Base-by-base conservation (phyloP, 1,140 invertebrate genomes). In the Drosophila takahashii region DNA sequence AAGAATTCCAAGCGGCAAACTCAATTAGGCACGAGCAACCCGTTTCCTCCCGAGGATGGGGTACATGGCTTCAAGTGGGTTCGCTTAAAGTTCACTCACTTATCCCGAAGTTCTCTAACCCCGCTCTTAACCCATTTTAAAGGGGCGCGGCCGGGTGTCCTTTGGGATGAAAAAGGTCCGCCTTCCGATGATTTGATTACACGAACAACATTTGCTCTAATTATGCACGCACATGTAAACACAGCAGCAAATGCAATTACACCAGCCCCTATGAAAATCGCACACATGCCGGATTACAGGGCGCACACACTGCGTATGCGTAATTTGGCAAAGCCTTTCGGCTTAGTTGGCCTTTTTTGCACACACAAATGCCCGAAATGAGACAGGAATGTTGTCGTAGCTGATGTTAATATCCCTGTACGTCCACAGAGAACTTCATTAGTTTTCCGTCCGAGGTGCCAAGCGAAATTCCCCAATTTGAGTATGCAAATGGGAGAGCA, bases 181-280 rank as follows among this genome's bases (percentile, higher is more conserved):
- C 44, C 59, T 45, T 52, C 57, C 50, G 57, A 67, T 87, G 84
- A 86, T 87, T 86, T 87, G 83, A 86, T 86, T 87, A 86, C 70
- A 87, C 44, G 83, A 62, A 73, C 79, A 86, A 76, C 83, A 86
- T 87, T 79, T 75, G 61, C 79, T 87, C 75, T 87, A 86, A 86
- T 86, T 86, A 87, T 87, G 83, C 75, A 86, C 83, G 83, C 83
- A 79, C 83, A 86, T 87, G 83, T 86, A 86, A 86, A 87, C 83
- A 86, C 70, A 81, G 69, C 61, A 37, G 39, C 67, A 83, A 86
- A 87, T 86, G 81, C 79, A 86, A 86, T 86, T 86, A 86, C 83
- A 87, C 54, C 60, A 69, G 54, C 36, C 41, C 39, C n/a, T 32
- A 37, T 13, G 48, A 37, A 36, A 65, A 41, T 22, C 53, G 42